Conservation (phyloP, 2,113 vertebrate species). For the Tympanuchus pallidicinctus region DNA sequence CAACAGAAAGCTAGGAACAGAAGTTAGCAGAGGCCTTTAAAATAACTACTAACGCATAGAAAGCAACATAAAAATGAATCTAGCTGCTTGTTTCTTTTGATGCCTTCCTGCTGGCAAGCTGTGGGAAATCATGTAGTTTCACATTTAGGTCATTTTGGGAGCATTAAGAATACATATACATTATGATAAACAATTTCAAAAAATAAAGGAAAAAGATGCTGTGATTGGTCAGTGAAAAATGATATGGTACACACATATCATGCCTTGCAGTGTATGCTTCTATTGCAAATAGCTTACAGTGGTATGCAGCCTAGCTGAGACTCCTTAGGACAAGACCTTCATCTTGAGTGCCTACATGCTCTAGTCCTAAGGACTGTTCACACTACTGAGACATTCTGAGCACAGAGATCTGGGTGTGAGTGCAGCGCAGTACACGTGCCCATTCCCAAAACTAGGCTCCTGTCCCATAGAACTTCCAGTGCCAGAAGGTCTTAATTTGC, state of each 20-base stretch:
- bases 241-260: background rate
- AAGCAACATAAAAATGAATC: background rate
- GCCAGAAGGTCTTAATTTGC: slow-evolving; percentile 36
- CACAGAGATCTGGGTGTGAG: background rate
- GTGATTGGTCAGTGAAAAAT: background rate
- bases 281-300: background rate
- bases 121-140: background rate
- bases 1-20: background rate
- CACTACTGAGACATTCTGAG: background rate
- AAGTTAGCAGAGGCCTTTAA: background rate
- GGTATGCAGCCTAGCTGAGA: background rate
- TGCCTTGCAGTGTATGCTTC: background rate
- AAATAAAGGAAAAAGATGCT: background rate
- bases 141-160: background rate
- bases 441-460: background rate
- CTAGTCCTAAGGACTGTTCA: background rate
- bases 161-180: background rate
- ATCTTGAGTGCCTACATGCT: background rate
- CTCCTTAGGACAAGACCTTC: background rate
- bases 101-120: background rate
- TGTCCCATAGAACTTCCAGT: background rate
- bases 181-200: background rate
- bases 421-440: rapidly evolving
- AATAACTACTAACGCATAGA: background rate
- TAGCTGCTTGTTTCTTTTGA: background rate